A percentile compares a stretch with the other conserved stretches of the same genome.
Conservation (phyloP, 92 coral and sea anemone genomes). For the Blastomussa wellsi region DNA sequence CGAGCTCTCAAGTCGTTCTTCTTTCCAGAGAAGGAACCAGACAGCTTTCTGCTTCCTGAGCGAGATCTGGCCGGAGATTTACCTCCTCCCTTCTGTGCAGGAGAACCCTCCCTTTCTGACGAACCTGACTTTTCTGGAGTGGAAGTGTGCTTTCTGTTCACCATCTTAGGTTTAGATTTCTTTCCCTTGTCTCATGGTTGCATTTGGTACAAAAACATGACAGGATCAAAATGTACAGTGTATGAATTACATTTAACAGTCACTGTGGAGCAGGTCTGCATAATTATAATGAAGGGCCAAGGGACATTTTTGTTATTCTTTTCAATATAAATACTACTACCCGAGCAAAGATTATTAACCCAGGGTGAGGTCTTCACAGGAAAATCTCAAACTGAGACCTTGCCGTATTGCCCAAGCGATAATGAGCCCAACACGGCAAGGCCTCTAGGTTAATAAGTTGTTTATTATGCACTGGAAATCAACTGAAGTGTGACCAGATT, state of each 20-base stretch:
- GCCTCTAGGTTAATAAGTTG: too few relatives aligned
- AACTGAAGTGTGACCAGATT: too few relatives aligned
- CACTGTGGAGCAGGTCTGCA: too few relatives aligned
- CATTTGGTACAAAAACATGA: background rate
- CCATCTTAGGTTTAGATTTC: conserved; percentile 59
- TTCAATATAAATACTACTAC: too few relatives aligned
- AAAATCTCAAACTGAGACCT: too few relatives aligned
- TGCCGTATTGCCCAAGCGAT: too few relatives aligned
- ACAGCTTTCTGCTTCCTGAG: conserved; percentile 69
- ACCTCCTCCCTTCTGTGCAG: conserved; percentile 67
- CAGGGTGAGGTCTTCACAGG: too few relatives aligned
- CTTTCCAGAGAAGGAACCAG: conserved; percentile 78
- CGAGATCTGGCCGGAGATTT: conserved; percentile 77
- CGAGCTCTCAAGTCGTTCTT: conserved; percentile 94
- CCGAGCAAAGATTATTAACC: too few relatives aligned
- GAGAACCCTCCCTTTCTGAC: conserved; percentile 84
- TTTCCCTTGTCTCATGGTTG: conserved; percentile 53
- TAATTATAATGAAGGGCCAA: too few relatives aligned
- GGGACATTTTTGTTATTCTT: too few relatives aligned
- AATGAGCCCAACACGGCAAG: too few relatives aligned
- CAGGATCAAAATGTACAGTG: background rate
- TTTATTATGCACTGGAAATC: too few relatives aligned
- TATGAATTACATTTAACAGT: background rate
- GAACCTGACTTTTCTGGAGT: conserved; percentile 92
- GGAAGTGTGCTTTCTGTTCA: conserved; percentile 59